Conservation (phyloP, 2,113 vertebrate species). For the Psettodes erumei region DNA sequence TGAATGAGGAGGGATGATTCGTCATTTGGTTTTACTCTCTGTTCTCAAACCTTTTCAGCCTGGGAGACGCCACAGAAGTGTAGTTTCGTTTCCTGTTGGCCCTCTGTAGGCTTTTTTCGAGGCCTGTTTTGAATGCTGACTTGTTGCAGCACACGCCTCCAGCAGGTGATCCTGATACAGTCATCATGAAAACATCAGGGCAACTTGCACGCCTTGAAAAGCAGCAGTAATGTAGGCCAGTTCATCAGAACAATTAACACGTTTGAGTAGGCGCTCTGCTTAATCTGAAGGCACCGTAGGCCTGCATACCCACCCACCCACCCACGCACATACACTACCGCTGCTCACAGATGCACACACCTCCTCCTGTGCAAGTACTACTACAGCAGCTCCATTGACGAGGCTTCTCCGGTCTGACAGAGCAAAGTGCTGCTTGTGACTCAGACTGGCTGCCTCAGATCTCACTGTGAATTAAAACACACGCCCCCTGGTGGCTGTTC, state of each 20-base stretch:
- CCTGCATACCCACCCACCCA: constrained; percentile 54
- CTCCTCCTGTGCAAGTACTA: constrained; percentile 69
- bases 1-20: background rate
- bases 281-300: constrained; percentile 39
- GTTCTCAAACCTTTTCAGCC: background rate
- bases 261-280: constrained; percentile 49
- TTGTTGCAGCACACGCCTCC: constrained; percentile 24
- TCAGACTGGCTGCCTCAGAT: constrained; percentile 73
- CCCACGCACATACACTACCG: background rate
- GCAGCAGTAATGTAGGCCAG: constrained; percentile 38
- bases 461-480: constrained; percentile 45
- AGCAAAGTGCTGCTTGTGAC: constrained; percentile 72
- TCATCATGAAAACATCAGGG: constrained; percentile 49
- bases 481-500: constrained; percentile 68
- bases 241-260: constrained; percentile 54
- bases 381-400: constrained; percentile 81
- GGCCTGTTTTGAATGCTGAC: background rate
- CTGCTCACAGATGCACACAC: constrained; percentile 7
- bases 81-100: background rate
- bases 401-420: constrained; percentile 66
- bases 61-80: background rate
- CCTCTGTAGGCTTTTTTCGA: too few species aligned
- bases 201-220: constrained; percentile 40
- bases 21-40: constrained; percentile 8
- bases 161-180: constrained; percentile 37